A percentile compares a stretch with the other conserved stretches of the same genome.
Evolutionary conservation across 2,113 vertebrate genomes (phyloP).

Genomic region (Vulpes lagopus): DNA sequence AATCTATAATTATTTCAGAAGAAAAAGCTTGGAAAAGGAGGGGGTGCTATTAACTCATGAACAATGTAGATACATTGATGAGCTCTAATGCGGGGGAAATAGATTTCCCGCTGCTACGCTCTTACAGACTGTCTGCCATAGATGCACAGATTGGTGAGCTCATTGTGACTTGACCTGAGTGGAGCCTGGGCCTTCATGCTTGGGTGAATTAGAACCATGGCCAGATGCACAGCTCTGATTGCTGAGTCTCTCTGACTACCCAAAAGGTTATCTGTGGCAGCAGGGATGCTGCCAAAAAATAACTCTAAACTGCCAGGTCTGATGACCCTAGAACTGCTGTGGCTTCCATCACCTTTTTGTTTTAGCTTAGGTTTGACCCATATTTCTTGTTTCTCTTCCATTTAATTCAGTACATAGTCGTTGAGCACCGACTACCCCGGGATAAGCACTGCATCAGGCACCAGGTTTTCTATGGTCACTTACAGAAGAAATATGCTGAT

Average conservation of each 20-base stretch:
- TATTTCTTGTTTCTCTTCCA: neutral
- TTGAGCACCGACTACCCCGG: rapidly evolving
- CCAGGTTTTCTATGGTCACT: neutral
- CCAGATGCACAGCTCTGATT: neutral
- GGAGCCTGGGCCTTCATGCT: neutral
- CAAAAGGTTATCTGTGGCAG: neutral
- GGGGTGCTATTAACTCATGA: rapidly evolving
- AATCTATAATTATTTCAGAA: neutral
- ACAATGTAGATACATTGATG: rapidly evolving
- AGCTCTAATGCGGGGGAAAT: neutral
- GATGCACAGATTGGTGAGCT: neutral
- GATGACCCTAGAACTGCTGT: neutral
- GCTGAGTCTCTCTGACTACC: neutral
- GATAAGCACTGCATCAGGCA: neutral
- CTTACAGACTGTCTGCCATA: neutral
- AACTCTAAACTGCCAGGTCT: neutral
- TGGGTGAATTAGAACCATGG: neutral
- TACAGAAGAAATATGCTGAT: neutral
- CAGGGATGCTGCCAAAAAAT: neutral
- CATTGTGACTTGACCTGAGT: neutral
- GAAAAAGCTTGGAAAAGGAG: rapidly evolving
- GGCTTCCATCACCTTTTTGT: too few relatives aligned
- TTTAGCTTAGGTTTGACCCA: neutral
- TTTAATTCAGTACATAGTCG: neutral
- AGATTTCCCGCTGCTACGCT: neutral